Evolutionary conservation across 2,888 invertebrate species (phyloP), one percentile per base, ranked within the genome.

Genomic region (Microplitis manilae): DNA sequence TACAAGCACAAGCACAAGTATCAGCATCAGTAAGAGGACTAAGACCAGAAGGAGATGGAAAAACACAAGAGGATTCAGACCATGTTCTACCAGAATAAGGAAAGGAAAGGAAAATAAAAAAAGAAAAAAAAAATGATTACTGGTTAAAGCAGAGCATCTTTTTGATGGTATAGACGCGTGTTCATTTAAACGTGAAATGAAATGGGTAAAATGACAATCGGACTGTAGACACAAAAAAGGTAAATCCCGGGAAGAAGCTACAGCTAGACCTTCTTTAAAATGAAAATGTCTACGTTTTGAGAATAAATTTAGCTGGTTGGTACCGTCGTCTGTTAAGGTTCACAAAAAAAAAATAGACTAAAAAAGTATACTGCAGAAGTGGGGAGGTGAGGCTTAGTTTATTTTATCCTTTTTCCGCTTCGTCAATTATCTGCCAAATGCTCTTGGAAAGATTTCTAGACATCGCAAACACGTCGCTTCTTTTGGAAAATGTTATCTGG

Each of bases 391-490:
- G 50, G 50, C 50, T 50, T 50, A 50, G 9, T 50, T 50, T 50
- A 50, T 50, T 50, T 50, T 84, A 85, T 86, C 86, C 86, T 84
- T 86, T 87, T 85, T 87, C 84, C 86, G 80, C 84, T 77, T 81
- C 75, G 75, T 73, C 80, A 80, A 81, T 81, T 81, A 81, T 79
- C 76, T 76, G 70, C 38, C 68, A 76, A 75, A 71, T 64, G 60
- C 60, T 59, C 65, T 9, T 50, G 50, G 13, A 50, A 50, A 50
- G 50, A 73, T 50, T 50, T 50, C 50, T 50, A 50, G 50, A 50
- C 50, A 50, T 50, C 50, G 50, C 50, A 50, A 50, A 50, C 50
- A 50, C 50, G 13, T 50, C 50, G 50, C 50, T 50, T 50, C 50
- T 13, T 50, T 13, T 50, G 9, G 50, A 50, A 50, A 50, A 50